Percentiles rank a stretch among this genome's conserved stretches.
phyloP scores from a whole-genome alignment of 2,113 vertebrate genomes.

The Falco punctatus region DNA sequence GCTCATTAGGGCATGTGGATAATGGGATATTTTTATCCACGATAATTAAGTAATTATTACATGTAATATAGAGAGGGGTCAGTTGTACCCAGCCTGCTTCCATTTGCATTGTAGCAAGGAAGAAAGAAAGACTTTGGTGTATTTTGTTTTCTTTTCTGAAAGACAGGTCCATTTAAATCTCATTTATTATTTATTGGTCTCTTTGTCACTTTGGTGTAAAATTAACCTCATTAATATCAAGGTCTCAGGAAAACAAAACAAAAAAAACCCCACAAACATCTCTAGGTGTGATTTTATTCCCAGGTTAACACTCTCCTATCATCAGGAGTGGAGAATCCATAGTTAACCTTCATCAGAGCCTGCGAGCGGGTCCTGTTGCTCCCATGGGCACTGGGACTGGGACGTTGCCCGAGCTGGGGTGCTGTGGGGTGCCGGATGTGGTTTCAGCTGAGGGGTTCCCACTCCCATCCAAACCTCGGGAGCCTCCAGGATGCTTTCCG shows the following conservation, averaged over 20 bases:
- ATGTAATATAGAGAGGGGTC: not conserved
- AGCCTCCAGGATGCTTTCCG: conserved; percentile 4
- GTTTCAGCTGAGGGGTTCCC: not conserved
- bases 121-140: not conserved
- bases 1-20: conserved; percentile 11
- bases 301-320: not conserved
- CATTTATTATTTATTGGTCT: not conserved
- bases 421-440: not conserved
- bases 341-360: not conserved
- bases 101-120: not conserved
- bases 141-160: not conserved
- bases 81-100: not conserved
- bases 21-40: conserved; percentile 31
- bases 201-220: not conserved
- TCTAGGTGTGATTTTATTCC: not conserved
- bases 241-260: not conserved
- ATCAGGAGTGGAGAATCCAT: not conserved
- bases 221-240: not conserved
- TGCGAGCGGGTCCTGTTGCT: fast-evolving
- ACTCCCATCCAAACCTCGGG: not conserved
- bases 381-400: fast-evolving
- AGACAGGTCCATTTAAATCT: not conserved
- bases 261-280: too few species aligned
- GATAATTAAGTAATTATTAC: conserved; percentile 29
- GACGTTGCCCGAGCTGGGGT: not conserved